Evolutionary conservation across 1,140 invertebrate genomes (phyloP), one percentile per base, ranked within the genome.

Genomic region (Phenacoccus solenopsis): DNA sequence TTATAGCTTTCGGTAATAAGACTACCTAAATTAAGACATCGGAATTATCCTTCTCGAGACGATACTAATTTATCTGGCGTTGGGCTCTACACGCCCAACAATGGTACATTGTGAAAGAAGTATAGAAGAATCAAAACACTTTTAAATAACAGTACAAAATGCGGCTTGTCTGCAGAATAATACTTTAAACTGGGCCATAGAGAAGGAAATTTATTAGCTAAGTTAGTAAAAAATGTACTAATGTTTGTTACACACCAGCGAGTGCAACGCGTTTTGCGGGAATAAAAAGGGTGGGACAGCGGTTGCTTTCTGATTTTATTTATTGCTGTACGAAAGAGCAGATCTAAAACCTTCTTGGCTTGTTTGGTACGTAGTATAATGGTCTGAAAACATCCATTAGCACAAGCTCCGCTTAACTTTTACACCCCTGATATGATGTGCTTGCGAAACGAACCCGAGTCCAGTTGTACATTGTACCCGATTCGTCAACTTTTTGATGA

Each of bases 321-420:
- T 49, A 49, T 49, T 49, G 20, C 38, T 49, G n/a, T n/a, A 49
- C 38, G 38, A 49, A 49, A 49, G n/a, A n/a, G n/a, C 38, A 49
- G 38, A 49, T 49, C 38, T 49, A 49, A 49, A 49, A 49, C 38
- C 38, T 49, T 49, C 38, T 49, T 49, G 38, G 38, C 38, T 49
- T 49, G 38, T 49, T 49, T 49, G 38, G 38, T 49, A 16, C 38
- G 38, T n/a, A n/a, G 38, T 49, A 49, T 49, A 49, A 49, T 49
- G 38, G 38, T 49, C 38, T 49, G 16, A 49, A 49, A 49, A 49
- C 38, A 49, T 49, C 38, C 38, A 49, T 49, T 49, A 49, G 38
- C 38, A n/a, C 38, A 49, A 49, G 38, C 38, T 49, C 20, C 38
- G 38, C 38, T 49, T 49, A 49, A 49, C 38, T 49, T 49, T 49